Evolutionary conservation across 1,140 invertebrate species (phyloP), one percentile per base, ranked within the genome.

Genomic region (Sweltsa coloradensis): DNA sequence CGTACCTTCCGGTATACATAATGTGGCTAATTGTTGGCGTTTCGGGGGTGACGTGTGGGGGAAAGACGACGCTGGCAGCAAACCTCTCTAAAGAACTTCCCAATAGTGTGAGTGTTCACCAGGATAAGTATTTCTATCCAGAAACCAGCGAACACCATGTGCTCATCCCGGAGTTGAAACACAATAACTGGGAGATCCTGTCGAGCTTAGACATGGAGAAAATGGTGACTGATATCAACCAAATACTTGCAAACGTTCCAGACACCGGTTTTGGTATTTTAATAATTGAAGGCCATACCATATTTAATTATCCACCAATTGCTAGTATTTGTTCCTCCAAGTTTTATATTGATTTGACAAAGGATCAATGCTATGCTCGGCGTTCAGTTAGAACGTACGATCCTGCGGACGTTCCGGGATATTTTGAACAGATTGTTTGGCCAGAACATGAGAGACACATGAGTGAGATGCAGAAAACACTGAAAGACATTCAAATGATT

Each of bases 381-480:
- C 51, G 61, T 23, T 41, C 41, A 21, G 57, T 58, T n/a, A 67
- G 85, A 5, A 56, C 64, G 11, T 90, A 89, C 56, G 73, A 82
- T 48, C 85, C 84, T 14, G 81, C 85, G 5, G 85, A 89, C 66
- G 72, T 81, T 5, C 75, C 75, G 3, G 81, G 81, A 1, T 89
- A 89, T 68, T 88, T 89, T 61, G 82, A 89, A 14, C 64, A 66
- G 26, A 75, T 77, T 51, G 83, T 84, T 1, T 89, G 85, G 84
- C 84, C 83, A 0, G 75, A 81, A 53, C 81, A 82, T 58, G 45
- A 72, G 21, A 65, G 56, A 40, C 49, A 70, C 26, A 55, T 54
- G 43, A 29, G 50, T 0, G 57, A 63, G 58, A 54, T 71, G 25
- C 24, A 54, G 16, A 42, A 43, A 19, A 3, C 21, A 6, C 31